A percentile compares a stretch with the other conserved stretches of the same genome.
Evolutionary conservation across 2,113 vertebrate genomes (phyloP).

Genomic region (Urocolius indicus): DNA sequence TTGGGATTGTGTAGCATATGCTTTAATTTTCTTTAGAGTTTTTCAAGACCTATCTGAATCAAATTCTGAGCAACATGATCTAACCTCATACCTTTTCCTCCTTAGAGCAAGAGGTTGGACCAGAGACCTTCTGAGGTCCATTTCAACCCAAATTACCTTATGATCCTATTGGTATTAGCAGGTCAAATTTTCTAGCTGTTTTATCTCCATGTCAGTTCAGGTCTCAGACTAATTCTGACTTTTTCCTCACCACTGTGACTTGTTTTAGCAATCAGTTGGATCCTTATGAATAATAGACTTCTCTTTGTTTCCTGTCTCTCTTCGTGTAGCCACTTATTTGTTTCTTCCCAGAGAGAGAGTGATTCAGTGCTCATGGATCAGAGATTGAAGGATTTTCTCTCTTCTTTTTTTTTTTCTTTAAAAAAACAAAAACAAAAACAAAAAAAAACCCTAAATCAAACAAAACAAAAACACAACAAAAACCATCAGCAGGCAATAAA

Average conservation of each 20-base stretch:
- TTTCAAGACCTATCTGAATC: neutral
- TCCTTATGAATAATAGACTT: neutral
- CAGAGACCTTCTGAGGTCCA: neutral
- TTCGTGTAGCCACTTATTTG: neutral
- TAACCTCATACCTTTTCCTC: neutral
- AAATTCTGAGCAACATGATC: neutral
- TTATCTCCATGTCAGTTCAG: neutral
- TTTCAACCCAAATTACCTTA: neutral
- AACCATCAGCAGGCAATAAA: neutral
- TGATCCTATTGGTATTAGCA: neutral
- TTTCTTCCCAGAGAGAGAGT: neutral
- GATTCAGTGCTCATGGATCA: neutral
- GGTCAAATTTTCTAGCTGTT: neutral
- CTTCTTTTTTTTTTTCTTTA: no score
- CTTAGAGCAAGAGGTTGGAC: neutral
- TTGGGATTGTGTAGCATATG: neutral
- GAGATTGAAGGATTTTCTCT: neutral
- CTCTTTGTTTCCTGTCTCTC: neutral
- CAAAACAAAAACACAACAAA: neutral
- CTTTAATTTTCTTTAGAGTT: neutral
- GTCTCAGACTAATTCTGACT: neutral
- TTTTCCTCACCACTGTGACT: neutral
- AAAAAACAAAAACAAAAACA: neutral
- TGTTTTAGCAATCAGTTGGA: neutral
- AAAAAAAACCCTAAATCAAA: no score